A percentile compares a stretch with the other conserved stretches of the same genome.
phyloP scores from a whole-genome alignment of 2,113 vertebrate species.

The Trichomycterus rosablanca region DNA sequence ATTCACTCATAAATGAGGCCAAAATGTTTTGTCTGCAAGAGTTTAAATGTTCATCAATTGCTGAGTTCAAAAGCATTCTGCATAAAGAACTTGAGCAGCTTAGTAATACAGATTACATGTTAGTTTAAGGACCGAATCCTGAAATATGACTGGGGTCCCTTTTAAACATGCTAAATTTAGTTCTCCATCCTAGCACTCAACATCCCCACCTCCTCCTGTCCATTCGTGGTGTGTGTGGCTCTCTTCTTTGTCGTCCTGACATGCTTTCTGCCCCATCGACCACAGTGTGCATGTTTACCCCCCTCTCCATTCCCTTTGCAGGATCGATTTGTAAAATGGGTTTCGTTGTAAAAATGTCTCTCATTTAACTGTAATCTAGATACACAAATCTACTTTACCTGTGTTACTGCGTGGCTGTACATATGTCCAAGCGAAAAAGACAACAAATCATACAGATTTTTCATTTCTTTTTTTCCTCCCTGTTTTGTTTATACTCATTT shows the following conservation, averaged over 20 bases:
- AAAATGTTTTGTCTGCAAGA: too few species aligned
- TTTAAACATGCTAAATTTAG: conserved; percentile 71
- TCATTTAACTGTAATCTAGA: conserved; percentile 30
- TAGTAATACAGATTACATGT: too few species aligned
- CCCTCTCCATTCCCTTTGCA: conserved; percentile 52
- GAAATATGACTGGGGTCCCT: conserved; percentile 79
- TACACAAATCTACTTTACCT: conserved; percentile 4
- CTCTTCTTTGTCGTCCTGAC: conserved; percentile 55
- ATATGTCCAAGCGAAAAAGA: conserved; percentile 67
- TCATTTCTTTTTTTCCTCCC: conserved; percentile 50
- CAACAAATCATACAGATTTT: conserved; percentile 61
- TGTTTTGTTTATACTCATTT: conserved; percentile 14
- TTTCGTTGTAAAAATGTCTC: conserved; percentile 48
- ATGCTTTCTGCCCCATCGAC: conserved; percentile 51
- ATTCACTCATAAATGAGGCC: too few species aligned
- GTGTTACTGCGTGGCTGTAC: conserved; percentile 59
- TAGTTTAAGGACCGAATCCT: not conserved
- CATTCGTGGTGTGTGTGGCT: conserved; percentile 62
- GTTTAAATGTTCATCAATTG: too few species aligned
- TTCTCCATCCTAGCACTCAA: conserved; percentile 59
- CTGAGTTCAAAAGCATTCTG: too few species aligned
- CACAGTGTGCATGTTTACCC: conserved; percentile 75
- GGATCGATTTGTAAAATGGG: conserved; percentile 55
- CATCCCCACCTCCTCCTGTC: conserved; percentile 43
- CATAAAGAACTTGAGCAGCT: too few species aligned